Conservation (phyloP, 2,888 invertebrate genomes). For the Keiferia lycopersicella region DNA sequence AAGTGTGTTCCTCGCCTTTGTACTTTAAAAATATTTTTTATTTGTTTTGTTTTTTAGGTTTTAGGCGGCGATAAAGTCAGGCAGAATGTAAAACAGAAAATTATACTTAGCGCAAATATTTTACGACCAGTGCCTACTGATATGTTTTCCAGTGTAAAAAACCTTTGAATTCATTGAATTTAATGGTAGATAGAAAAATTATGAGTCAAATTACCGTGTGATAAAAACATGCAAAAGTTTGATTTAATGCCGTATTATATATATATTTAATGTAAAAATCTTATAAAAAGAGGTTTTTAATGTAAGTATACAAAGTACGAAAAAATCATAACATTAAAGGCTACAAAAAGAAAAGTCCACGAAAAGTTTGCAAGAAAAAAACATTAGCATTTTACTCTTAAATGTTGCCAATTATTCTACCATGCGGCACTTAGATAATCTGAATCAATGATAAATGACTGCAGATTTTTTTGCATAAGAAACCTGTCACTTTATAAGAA, state of each 20-base stretch:
- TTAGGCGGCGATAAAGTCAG: not conserved
- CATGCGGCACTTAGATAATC: not conserved
- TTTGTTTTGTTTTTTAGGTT: not conserved
- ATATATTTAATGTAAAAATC: too few relatives aligned
- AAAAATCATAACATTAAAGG: too few relatives aligned
- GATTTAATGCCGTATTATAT: too few relatives aligned
- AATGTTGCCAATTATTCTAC: not conserved
- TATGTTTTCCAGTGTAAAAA: too few relatives aligned
- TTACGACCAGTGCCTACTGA: not conserved
- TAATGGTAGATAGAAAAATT: too few relatives aligned
- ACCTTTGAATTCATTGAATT: too few relatives aligned
- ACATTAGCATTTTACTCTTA: not conserved
- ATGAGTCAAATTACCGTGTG: too few relatives aligned
- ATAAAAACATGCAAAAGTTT: too few relatives aligned
- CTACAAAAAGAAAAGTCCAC: too few relatives aligned
- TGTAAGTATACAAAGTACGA: not conserved
- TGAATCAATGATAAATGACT: not conserved
- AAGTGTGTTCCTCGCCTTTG: too few relatives aligned
- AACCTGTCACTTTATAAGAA: slow-evolving; percentile 37
- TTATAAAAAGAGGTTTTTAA: not conserved
- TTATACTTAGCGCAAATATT: not conserved
- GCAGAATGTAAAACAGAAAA: not conserved
- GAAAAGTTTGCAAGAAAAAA: not conserved
- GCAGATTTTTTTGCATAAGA: slow-evolving; percentile 35
- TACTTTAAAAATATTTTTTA: not conserved